Base-by-base conservation (phyloP, 2,888 invertebrate species). In the Portevinia maculata region DNA sequence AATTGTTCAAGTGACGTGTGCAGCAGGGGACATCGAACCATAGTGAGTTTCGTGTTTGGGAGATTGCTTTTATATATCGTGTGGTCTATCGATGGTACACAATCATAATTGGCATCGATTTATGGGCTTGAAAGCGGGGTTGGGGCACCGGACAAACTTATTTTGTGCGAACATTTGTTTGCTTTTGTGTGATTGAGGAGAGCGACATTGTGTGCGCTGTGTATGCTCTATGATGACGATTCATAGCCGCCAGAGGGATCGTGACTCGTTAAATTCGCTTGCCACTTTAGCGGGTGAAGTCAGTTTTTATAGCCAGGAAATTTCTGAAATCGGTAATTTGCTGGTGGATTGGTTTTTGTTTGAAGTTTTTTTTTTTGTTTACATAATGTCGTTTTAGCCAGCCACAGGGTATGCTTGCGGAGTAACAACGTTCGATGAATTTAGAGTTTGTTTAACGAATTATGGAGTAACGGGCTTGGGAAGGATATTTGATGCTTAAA, bases 81-180 rank as follows among this genome's bases (percentile, higher is more conserved):
- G 75, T 44, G 69, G 70, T 62, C 65, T 71, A 60, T 71, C 65
- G 65, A 71, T 60, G 65, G 76, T 37, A 64, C 46, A 24, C 75
- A 81, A 70, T 75, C 76, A 73, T 78, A 83, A 83, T 83, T 83
- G 83, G 76, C 50, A 67, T 73, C 71, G 70, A 75, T 76, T 75
- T 75, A 44, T 64, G 37, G 64, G 48, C 19, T n/a, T 44, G 53
- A 8, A 46, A 46, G 44, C 34, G 30, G 41, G 9, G 34, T 8
- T 37, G 48, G 53, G 52, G 41, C 17, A 19, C 34, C 37, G 19
- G 50, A 39, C 19, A 32, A 69, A 28, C 69, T 46, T 70, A 70
- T 70, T 74, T 71, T 50, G 37, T 75, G 75, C 74, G 57, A 64
- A 75, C 46, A 76, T 76, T 76, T 76, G 71, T 62, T 71, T 48